Conservation (phyloP, 35 echinoderm and acorn worm genomes). For the Holothuria glaberrima region DNA sequence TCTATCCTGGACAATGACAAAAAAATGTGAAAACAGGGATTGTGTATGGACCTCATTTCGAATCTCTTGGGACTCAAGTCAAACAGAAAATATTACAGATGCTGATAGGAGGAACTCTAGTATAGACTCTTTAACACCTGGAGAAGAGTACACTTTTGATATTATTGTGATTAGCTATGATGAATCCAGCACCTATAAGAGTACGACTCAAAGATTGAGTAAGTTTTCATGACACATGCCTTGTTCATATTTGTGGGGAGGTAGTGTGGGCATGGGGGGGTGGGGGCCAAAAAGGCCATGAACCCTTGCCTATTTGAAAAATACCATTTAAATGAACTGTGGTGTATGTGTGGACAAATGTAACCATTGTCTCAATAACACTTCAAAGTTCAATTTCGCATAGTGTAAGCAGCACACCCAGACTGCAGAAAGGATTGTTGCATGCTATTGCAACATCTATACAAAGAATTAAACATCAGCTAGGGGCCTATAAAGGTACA, state of each 20-base stretch:
- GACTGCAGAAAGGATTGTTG: no score
- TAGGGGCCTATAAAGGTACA: no score
- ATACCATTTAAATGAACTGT: no score
- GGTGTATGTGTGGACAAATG: no score
- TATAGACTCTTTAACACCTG: not conserved
- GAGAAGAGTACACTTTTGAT: not conserved
- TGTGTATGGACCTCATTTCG: not conserved
- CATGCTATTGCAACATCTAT: no score
- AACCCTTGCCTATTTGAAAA: no score
- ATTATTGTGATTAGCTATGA: not conserved
- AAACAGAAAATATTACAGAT: no score
- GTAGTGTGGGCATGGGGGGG: not conserved
- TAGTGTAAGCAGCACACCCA: no score
- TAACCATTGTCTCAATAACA: no score
- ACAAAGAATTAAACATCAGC: no score
- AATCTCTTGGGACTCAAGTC: not conserved
- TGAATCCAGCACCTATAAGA: not conserved
- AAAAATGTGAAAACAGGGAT: not conserved
- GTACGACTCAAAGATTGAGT: not conserved
- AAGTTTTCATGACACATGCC: not conserved
- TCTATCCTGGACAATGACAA: not conserved
- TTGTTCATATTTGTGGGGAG: not conserved
- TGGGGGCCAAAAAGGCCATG: not conserved
- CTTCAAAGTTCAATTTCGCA: no score
- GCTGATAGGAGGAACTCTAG: no score